phyloP scores from a whole-genome alignment of 2,113 vertebrate genomes.

The Australoheros scitulus region DNA sequence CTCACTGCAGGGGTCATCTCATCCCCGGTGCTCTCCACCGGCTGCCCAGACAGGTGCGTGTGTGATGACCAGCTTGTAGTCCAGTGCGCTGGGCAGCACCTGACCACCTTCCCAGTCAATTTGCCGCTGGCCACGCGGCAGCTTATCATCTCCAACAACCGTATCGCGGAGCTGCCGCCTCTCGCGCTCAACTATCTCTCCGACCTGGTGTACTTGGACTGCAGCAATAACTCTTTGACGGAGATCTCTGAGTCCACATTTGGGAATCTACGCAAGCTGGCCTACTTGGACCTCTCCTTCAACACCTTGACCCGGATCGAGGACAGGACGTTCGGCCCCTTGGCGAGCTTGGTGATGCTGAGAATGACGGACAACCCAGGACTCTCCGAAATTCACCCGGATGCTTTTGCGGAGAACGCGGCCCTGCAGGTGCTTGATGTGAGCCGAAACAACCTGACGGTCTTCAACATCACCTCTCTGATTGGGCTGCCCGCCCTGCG shows the following conservation, averaged over 20 bases:
- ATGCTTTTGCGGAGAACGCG: slow-evolving; percentile 86
- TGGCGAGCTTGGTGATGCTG: slow-evolving; percentile 88
- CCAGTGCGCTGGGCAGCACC: slow-evolving; percentile 83
- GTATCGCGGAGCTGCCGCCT: slow-evolving; percentile 82
- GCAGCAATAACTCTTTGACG: slow-evolving; percentile 85
- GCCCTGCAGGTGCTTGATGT: slow-evolving; percentile 89
- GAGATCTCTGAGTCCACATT: slow-evolving; percentile 89
- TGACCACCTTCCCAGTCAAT: slow-evolving; percentile 83
- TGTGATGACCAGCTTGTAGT: slow-evolving; percentile 89
- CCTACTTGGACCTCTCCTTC: slow-evolving; percentile 92
- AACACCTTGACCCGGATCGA: slow-evolving; percentile 86
- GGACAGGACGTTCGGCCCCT: slow-evolving; percentile 84
- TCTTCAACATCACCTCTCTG: slow-evolving; percentile 81
- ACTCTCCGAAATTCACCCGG: slow-evolving; percentile 82
- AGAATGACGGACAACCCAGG: slow-evolving; percentile 89
- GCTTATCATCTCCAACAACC: slow-evolving; percentile 87
- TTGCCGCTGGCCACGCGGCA: slow-evolving; percentile 89
- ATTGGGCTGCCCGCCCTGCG: slow-evolving; percentile 78
- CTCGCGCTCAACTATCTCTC: slow-evolving; percentile 88
- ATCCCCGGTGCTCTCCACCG: slow-evolving; percentile 66
- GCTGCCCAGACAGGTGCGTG: slow-evolving; percentile 83
- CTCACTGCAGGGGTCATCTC: slow-evolving; percentile 48
- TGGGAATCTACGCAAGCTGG: slow-evolving; percentile 84
- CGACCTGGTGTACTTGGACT: slow-evolving; percentile 91
- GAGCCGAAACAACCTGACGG: slow-evolving; percentile 86